Conservation (phyloP, 2,113 vertebrate genomes). For the Corvus cornix region DNA sequence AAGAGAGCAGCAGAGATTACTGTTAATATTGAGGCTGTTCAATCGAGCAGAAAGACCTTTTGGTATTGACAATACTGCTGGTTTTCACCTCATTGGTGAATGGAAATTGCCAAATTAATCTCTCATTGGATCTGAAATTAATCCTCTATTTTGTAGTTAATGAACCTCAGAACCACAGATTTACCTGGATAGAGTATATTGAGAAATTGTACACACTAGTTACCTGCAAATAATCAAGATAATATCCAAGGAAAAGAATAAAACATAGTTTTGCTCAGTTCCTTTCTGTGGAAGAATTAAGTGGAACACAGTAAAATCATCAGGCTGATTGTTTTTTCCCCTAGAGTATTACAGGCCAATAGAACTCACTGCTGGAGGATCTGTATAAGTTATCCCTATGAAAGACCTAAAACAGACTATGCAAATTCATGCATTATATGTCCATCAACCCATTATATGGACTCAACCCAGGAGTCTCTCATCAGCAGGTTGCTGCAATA, state of each 20-base stretch:
- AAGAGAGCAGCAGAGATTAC: conserved; percentile 2
- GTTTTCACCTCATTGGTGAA: conserved; percentile 2
- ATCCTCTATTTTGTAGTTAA: conserved; percentile 20
- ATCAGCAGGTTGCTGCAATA: accelerated
- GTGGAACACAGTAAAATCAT: not conserved
- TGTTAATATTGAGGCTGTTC: conserved; percentile 27
- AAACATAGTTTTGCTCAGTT: not conserved
- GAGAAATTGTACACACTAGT: not conserved
- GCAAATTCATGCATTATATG: not conserved
- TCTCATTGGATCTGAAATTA: conserved; percentile 34
- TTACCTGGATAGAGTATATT: not conserved
- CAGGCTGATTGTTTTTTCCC: not conserved
- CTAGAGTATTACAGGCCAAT: not conserved
- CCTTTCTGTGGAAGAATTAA: not conserved
- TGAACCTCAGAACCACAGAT: conserved; percentile 8
- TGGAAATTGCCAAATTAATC: conserved; percentile 42
- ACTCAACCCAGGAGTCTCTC: not conserved
- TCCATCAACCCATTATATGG: not conserved
- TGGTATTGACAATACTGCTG: not conserved
- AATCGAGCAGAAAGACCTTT: conserved; percentile 8
- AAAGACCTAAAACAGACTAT: not conserved
- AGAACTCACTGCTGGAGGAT: not conserved
- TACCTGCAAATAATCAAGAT: not conserved
- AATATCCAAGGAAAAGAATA: not conserved
- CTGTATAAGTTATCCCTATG: not conserved